phyloP scores from a whole-genome alignment of 2,797 vertebrate species.

The Emys orbicularis region DNA sequence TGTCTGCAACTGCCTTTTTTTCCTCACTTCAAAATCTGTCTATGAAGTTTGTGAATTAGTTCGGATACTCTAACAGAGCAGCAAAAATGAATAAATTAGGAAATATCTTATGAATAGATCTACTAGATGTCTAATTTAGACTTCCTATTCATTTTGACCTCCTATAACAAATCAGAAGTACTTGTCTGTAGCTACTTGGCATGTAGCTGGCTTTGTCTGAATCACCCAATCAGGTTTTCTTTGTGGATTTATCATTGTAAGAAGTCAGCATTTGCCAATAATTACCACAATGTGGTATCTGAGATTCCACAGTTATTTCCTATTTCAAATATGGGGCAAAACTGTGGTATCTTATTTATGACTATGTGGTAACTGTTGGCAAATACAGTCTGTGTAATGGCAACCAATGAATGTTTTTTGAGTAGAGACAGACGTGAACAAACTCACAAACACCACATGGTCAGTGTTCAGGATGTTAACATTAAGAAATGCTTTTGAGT shows the following conservation, averaged over 20 bases:
- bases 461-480: neutral
- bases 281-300: neutral
- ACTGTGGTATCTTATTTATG: neutral
- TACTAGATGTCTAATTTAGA: neutral
- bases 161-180: neutral
- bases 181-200: neutral
- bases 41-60: conserved; percentile 35
- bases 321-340: conserved; percentile 6
- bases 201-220: neutral
- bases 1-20: conserved; percentile 12
- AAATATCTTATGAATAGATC: neutral
- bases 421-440: neutral
- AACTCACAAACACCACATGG: neutral
- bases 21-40: conserved; percentile 20
- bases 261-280: neutral
- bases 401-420: neutral
- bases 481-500: neutral
- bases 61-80: conserved; percentile 12
- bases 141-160: conserved; percentile 5
- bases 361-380: neutral
- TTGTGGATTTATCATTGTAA: neutral
- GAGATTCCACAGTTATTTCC: conserved; percentile 7
- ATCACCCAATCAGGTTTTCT: neutral
- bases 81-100: neutral
- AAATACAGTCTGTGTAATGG: neutral